Evolutionary conservation across 2,797 vertebrate genomes (phyloP), one percentile per base, ranked within the genome.

Genomic region (Sebastes melanostomus): DNA sequence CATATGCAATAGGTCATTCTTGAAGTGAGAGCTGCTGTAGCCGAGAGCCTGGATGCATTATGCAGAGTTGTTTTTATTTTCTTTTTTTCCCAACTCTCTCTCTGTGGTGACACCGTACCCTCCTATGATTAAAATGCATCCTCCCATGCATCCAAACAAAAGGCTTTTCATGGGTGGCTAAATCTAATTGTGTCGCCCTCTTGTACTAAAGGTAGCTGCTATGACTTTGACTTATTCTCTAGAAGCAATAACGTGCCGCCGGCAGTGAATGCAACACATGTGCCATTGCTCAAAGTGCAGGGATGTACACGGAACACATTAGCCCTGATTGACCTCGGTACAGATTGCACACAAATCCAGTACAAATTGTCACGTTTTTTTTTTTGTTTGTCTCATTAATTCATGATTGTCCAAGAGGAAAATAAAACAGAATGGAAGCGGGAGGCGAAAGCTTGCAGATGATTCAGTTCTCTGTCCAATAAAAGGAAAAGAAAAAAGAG

Each of bases 111-210:
- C 81, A 78, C 76, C 30, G 62, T 55, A 83, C 69, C 46, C 54
- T 73, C 25, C 38, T 18, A 78, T 88, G 85, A 91, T 91, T 94
- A 89, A 93, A 93, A 88, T 88, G 82, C 91, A 88, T 85, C 84
- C 82, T 89, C 84, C 78, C 78, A 77, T 84, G 87, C 82, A 84
- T 86, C 77, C 82, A 89, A 91, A 91, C 90, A 94, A 92, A 91
- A 86, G 74, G 85, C 83, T 89, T 91, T 92, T 93, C 91, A 93
- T 89, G 91, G 92, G 69, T 93, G 91, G 86, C 89, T 92, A 88
- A 88, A 91, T 93, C 89, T 93, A 92, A 95, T 93, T 91, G 90
- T 55, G 74, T 84, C 72, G 81, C 78, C 85, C 88, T 92, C 85
- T 77, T 88, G 82, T 88, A 82, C 85, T 73, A 78, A 91, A 92